Evolutionary conservation across 1,140 invertebrate genomes (phyloP).

Genomic region (Araneus ventricosus): DNA sequence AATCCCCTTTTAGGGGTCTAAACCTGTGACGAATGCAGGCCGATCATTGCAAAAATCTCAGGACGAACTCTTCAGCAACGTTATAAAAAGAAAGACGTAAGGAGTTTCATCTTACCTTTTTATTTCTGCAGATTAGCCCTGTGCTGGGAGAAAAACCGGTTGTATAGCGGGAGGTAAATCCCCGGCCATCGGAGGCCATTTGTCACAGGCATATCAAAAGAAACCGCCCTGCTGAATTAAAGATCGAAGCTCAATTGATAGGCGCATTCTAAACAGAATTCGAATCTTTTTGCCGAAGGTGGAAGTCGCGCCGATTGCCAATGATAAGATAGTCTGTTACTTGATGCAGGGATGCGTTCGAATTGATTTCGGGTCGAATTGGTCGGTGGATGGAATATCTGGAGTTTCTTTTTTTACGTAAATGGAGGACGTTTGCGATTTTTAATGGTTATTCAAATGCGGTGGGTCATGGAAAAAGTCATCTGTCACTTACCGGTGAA

Average conservation of each 20-base stretch:
- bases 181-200: conserved; percentile 10
- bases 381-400: not conserved
- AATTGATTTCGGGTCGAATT: not conserved
- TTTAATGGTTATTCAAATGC: not conserved
- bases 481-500: not conserved
- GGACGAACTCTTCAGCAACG: not conserved
- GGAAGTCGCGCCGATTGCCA: not conserved
- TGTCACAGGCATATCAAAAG: conserved; percentile 39
- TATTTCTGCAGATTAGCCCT: not conserved
- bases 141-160: conserved; percentile 1
- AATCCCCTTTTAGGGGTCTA: not conserved
- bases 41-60: conserved; percentile 13
- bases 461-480: not conserved
- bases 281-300: not conserved
- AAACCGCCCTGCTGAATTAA: conserved; percentile 69
- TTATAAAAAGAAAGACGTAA: not conserved
- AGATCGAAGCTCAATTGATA: conserved; percentile 68
- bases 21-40: not conserved
- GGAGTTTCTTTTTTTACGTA: not conserved
- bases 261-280: conserved; percentile 47
- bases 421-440: not conserved
- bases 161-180: conserved; percentile 11
- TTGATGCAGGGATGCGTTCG: not conserved
- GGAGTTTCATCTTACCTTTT: not conserved
- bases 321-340: conserved; percentile 15